These are phyloP conservation scores for Mnemiopsis leidyi DNA, from an alignment of 37 sponge, comb jelly and placozoan genomes.

Conservation along the genomic window DNA sequence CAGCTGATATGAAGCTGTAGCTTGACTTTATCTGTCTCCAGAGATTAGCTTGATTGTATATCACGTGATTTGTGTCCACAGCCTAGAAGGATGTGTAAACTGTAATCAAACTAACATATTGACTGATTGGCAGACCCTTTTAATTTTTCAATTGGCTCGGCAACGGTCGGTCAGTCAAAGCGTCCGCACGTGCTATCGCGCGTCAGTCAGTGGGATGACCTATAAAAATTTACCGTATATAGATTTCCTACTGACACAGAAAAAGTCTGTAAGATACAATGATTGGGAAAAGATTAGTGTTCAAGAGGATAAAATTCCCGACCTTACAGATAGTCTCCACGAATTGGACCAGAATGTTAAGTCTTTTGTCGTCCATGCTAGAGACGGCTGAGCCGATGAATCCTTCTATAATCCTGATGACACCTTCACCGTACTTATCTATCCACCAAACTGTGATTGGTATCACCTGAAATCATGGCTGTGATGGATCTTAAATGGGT, in stretches of 20 bases:
- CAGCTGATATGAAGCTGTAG: slow-evolving; percentile 18
- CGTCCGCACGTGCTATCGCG: too few relatives aligned
- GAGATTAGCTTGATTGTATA: not conserved
- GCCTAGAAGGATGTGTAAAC: not conserved
- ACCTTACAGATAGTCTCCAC: slow-evolving; percentile 59
- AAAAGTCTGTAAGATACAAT: too few relatives aligned
- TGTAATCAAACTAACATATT: too few relatives aligned
- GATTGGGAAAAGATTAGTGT: not conserved
- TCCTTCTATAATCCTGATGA: slow-evolving; percentile 27
- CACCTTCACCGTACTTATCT: slow-evolving; percentile 35
- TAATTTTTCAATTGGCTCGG: too few relatives aligned
- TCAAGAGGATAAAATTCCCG: not conserved
- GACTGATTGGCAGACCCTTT: too few relatives aligned
- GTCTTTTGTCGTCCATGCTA: slow-evolving; percentile 53
- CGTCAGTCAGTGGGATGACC: too few relatives aligned
- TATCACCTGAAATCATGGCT: not conserved
- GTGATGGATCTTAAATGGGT: not conserved
- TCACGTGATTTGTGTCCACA: slow-evolving; percentile 23
- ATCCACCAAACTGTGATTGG: slow-evolving; percentile 60
- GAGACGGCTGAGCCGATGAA: slow-evolving; percentile 34
- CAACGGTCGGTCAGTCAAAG: too few relatives aligned
- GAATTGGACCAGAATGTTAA: slow-evolving; percentile 47
- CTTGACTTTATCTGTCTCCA: slow-evolving; percentile 40
- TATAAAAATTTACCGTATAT: too few relatives aligned
- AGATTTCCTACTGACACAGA: too few relatives aligned